Conservation (phyloP, 2,888 invertebrate species). For the Drosophila setosimentum region DNA sequence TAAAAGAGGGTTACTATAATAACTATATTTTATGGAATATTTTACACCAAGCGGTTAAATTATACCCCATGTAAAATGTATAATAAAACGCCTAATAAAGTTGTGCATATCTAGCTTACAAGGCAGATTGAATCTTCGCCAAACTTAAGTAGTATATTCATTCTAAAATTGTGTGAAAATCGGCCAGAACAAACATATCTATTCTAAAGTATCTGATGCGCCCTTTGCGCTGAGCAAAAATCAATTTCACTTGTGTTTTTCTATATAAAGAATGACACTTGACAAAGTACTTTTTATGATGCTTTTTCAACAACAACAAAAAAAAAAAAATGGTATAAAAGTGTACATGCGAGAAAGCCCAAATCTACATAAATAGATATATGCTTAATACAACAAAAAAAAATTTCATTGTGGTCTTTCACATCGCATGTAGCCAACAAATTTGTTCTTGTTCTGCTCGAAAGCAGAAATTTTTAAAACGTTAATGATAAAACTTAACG, state of each 20-base stretch:
- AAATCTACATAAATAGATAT: neutral
- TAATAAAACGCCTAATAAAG: neutral
- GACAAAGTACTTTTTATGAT: slow-evolving; percentile 1
- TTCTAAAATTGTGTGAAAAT: neutral
- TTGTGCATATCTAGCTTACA: neutral
- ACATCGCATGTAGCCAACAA: slow-evolving; percentile 1
- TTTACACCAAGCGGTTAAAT: neutral
- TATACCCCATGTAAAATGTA: neutral
- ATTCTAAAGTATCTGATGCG: neutral
- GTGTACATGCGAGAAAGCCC: neutral
- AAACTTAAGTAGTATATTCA: neutral
- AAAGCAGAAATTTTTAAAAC: slow-evolving; percentile 61
- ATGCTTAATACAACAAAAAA: neutral
- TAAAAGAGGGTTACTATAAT: neutral
- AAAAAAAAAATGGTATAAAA: neutral
- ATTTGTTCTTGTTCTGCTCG: slow-evolving; percentile 32
- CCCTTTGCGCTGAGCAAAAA: neutral
- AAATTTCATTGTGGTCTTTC: slow-evolving; percentile 12
- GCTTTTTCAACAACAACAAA: slow-evolving; percentile 1
- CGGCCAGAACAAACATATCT: neutral
- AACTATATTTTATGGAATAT: neutral
- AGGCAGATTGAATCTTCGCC: neutral
- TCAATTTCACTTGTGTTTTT: neutral
- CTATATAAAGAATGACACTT: slow-evolving; percentile 6
- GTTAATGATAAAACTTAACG: slow-evolving; percentile 58